Evolutionary conservation across 1,140 invertebrate genomes (phyloP), one percentile per base, ranked within the genome.

Genomic region (Drosophila ambigua): DNA sequence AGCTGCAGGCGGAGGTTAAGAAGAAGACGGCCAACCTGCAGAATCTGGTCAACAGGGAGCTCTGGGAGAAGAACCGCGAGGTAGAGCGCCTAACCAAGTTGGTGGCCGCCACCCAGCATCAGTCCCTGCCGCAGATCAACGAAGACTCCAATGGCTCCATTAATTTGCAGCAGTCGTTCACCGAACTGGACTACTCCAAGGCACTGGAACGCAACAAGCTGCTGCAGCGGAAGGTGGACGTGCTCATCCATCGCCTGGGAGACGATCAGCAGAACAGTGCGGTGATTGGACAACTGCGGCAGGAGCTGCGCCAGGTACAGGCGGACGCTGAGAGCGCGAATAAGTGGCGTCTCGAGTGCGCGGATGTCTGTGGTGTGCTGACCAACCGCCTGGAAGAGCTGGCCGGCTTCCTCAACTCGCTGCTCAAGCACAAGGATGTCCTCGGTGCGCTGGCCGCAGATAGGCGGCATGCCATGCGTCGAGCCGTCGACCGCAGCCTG

Each of bases 41-140:
- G 66, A 88, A 94, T 69, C 85, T 96, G 11, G 94, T 95, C 1
- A 95, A 95, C 75, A 94, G 94, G 15, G 95, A 95, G 76, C 84
- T 96, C 5, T 95, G 95, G 95, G 94, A 94, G 63, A 95, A 95
- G 76, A 95, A 95, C 76, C 93, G 94, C 26, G 94, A 95, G 77
- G 95, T 96, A 24, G 95, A 95, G 45, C 94, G 95, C 55, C 87
- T 96, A 3, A 91, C 84, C 24, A 90, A 91, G 53, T 43, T 91
- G n/a, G 15, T 91, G 44, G 74, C 74, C 0, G 76, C 73, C 49
- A 55, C 6, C 49, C 73, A 41, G 24, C 54, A 72, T 11, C 63
- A 45, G 3, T 6, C 50, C 4, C 43, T 63, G 7, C 80, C 87
- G 0, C 54, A 72, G 2, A 73, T 65, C 2, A 67, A 63, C 7